A percentile compares a stretch with the other conserved stretches of the same genome.
Evolutionary conservation across 1,140 invertebrate species (phyloP).

Genomic region (Drosophila azteca): DNA sequence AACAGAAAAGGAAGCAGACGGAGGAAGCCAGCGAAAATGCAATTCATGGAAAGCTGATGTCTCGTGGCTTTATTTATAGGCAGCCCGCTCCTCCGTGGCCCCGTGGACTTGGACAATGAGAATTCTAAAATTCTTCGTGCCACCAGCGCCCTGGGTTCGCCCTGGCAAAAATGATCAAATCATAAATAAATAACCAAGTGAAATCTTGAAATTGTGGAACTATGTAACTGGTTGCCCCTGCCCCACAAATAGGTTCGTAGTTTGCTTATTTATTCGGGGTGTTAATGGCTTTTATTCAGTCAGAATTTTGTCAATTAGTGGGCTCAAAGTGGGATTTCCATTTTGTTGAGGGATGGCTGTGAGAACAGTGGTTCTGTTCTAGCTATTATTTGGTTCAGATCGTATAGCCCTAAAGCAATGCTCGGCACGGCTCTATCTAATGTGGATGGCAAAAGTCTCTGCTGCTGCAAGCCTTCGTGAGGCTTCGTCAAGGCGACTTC

Average conservation of each 20-base stretch:
- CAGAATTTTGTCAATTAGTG: too few species aligned
- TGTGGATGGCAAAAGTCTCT: too few species aligned
- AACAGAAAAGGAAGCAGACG: conserved; percentile 27
- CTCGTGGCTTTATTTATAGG: conserved; percentile 65
- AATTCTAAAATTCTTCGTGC: conserved; percentile 59
- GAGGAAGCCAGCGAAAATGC: conserved; percentile 59
- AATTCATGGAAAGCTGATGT: conserved; percentile 76
- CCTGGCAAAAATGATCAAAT: conserved; percentile 23
- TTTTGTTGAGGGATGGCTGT: too few species aligned
- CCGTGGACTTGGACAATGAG: conserved; percentile 49
- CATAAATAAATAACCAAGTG: conserved; percentile 24
- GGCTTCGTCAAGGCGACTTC: too few species aligned
- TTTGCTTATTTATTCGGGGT: background rate
- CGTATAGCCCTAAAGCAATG: too few species aligned
- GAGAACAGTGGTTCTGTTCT: too few species aligned
- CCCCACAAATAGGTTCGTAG: background rate
- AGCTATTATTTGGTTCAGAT: too few species aligned
- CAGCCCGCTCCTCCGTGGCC: background rate
- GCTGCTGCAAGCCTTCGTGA: too few species aligned
- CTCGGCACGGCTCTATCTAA: too few species aligned
- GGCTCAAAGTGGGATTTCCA: too few species aligned
- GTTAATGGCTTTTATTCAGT: too few species aligned
- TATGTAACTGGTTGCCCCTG: background rate
- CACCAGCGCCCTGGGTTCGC: conserved; percentile 8
- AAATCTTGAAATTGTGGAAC: conserved; percentile 1